phyloP scores from a whole-genome alignment of 2,113 vertebrate genomes.

The Embiotoca jacksoni region DNA sequence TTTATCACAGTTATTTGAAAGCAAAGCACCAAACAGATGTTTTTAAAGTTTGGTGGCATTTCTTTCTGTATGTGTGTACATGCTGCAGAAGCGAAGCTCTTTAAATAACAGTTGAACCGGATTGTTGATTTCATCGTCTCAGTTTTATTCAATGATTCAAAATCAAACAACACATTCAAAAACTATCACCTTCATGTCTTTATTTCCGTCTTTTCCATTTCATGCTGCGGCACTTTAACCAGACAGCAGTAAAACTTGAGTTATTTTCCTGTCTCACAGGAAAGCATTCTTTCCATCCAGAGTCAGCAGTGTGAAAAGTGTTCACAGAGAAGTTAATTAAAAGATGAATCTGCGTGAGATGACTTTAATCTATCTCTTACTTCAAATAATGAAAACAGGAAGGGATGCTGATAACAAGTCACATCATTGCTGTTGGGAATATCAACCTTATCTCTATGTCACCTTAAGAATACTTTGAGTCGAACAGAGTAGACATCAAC shows the following conservation, averaged over 20 bases:
- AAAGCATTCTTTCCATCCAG: constrained; percentile 57
- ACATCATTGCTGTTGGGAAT: not conserved
- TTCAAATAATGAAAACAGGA: constrained; percentile 13
- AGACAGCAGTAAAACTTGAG: constrained; percentile 5
- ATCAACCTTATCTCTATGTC: not conserved
- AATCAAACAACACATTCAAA: not conserved
- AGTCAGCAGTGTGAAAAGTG: constrained; percentile 31
- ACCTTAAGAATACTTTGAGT: not conserved
- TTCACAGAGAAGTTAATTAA: constrained; percentile 9
- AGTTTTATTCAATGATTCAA: too few species aligned
- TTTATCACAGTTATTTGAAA: too few species aligned
- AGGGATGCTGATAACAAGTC: not conserved
- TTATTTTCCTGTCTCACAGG: constrained; percentile 22
- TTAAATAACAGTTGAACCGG: too few species aligned
- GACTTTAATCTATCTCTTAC: not conserved
- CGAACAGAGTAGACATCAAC: too few species aligned
- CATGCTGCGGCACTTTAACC: constrained; percentile 14
- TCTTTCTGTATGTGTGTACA: too few species aligned
- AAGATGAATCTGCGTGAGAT: not conserved
- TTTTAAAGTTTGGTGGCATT: too few species aligned
- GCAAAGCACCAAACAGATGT: too few species aligned
- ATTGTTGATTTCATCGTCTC: too few species aligned
- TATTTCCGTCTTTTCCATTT: not conserved
- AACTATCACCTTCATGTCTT: not conserved
- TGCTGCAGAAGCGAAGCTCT: too few species aligned